Percentiles rank a stretch among this genome's conserved stretches.
Conservation (phyloP, 2,113 vertebrate genomes). For the Petaurus breviceps region DNA sequence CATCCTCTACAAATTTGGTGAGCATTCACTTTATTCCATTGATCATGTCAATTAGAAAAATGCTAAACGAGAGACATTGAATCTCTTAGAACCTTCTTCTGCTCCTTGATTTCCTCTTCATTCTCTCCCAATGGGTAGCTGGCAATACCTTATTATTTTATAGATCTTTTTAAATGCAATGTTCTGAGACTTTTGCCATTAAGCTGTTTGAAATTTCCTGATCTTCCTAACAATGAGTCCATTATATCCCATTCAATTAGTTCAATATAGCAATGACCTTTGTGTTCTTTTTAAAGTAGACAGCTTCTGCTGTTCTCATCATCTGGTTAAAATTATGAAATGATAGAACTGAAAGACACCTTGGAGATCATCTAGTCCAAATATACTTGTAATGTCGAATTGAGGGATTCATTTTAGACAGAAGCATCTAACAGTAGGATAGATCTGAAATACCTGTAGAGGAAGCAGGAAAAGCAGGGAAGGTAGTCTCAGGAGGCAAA, state of each 20-base stretch:
- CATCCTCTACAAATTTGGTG: neutral
- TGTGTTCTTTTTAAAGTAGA: neutral
- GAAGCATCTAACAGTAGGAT: neutral
- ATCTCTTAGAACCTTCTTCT: neutral
- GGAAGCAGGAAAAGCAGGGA: neutral
- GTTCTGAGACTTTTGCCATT: neutral
- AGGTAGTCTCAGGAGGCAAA: neutral
- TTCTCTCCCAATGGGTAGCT: neutral
- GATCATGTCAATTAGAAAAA: neutral
- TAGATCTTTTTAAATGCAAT: neutral
- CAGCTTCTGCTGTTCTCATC: neutral
- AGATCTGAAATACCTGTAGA: neutral
- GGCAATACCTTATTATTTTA: neutral
- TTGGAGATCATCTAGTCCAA: neutral
- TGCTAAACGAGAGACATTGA: neutral
- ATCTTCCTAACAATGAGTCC: neutral
- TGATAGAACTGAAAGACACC: neutral
- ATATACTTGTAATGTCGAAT: neutral
- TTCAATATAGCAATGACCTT: neutral
- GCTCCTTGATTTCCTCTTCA: neutral
- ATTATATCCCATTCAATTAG: neutral
- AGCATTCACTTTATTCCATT: neutral
- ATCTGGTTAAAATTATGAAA: neutral
- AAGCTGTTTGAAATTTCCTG: neutral
- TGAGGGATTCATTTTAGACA: neutral